Percentiles rank a stretch among this genome's conserved stretches.
phyloP scores from a whole-genome alignment of 1,140 invertebrate genomes.

The Drosophila tsacasi region DNA sequence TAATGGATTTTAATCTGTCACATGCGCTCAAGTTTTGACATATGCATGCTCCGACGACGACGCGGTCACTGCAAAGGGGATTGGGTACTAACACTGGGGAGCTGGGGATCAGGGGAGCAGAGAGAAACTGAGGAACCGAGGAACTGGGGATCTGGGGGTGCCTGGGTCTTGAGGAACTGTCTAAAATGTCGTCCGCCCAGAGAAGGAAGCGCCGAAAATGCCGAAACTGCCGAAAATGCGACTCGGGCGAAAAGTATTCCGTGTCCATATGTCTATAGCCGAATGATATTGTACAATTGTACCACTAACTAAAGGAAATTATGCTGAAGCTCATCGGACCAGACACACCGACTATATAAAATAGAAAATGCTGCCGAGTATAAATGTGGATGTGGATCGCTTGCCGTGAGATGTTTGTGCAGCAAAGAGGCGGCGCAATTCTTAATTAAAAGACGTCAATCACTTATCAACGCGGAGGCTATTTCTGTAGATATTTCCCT shows the following conservation, averaged over 20 bases:
- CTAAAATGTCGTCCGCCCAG: slow-evolving; percentile 53
- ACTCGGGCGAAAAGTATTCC: slow-evolving; percentile 43
- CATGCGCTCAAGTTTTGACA: slow-evolving; percentile 79
- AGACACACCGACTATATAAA: slow-evolving; percentile 35
- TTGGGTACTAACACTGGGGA: slow-evolving; percentile 4
- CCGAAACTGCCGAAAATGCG: slow-evolving; percentile 48
- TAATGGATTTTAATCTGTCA: slow-evolving; percentile 84
- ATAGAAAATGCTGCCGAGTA: slow-evolving; percentile 14
- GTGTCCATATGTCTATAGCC: slow-evolving; percentile 61
- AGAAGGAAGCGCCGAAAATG: slow-evolving; percentile 45
- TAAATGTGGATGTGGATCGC: slow-evolving; percentile 34
- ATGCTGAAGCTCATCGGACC: slow-evolving; percentile 43
- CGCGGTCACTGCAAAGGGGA: slow-evolving; percentile 57
- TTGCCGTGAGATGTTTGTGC: slow-evolving; percentile 64
- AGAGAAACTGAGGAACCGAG: too few relatives aligned
- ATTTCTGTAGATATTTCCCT: slow-evolving; percentile 69
- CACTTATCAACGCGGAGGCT: slow-evolving; percentile 76
- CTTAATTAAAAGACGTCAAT: slow-evolving; percentile 84
- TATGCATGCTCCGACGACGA: slow-evolving; percentile 44
- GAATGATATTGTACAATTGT: slow-evolving; percentile 74
- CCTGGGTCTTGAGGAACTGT: slow-evolving; percentile 19
- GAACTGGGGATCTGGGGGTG: slow-evolving; percentile 10
- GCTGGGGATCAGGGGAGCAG: too few relatives aligned
- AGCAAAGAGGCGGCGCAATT: slow-evolving; percentile 81
- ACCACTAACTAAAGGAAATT: slow-evolving; percentile 73